A percentile compares a stretch with the other conserved stretches of the same genome.
Conservation (phyloP, 2,888 invertebrate species). For the Meteorus cinctellus region DNA sequence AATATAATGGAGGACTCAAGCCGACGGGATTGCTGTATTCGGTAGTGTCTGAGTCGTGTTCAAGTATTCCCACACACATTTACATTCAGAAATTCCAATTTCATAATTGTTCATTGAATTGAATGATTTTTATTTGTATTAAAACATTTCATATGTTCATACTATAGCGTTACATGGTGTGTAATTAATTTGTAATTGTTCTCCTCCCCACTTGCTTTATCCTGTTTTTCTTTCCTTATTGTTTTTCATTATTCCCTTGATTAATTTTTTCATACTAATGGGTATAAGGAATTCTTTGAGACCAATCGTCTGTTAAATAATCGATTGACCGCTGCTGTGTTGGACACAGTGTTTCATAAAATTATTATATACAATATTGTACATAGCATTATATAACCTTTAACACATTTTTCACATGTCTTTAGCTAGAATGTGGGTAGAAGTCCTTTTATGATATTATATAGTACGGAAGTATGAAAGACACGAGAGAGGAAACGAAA, state of each 20-base stretch:
- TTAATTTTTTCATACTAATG: neutral
- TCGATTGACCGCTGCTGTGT: neutral
- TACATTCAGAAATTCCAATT: slow-evolving; percentile 10
- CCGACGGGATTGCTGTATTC: slow-evolving; percentile 6
- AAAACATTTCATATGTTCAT: neutral
- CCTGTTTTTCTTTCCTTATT: neutral
- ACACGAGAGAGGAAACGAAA: slow-evolving; percentile 9
- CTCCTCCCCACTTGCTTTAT: neutral
- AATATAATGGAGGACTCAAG: slow-evolving; percentile 18
- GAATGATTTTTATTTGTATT: neutral
- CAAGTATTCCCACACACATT: slow-evolving; percentile 9
- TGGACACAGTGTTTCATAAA: neutral
- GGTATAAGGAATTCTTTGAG: neutral
- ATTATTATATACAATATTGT: neutral
- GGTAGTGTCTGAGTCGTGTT: slow-evolving; percentile 1
- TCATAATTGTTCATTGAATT: slow-evolving; percentile 22
- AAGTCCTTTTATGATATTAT: slow-evolving; percentile 33
- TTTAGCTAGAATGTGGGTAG: slow-evolving; percentile 42
- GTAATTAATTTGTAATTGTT: neutral
- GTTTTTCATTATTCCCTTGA: neutral
- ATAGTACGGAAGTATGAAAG: slow-evolving; percentile 43
- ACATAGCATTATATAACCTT: slow-evolving; percentile 1
- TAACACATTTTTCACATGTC: slow-evolving; percentile 37
- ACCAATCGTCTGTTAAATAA: slow-evolving; percentile 22
- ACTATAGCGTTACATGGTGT: neutral